A percentile compares a stretch with the other conserved stretches of the same genome.
Evolutionary conservation across 2,888 invertebrate genomes (phyloP).

Genomic region (Copidosoma aretas): DNA sequence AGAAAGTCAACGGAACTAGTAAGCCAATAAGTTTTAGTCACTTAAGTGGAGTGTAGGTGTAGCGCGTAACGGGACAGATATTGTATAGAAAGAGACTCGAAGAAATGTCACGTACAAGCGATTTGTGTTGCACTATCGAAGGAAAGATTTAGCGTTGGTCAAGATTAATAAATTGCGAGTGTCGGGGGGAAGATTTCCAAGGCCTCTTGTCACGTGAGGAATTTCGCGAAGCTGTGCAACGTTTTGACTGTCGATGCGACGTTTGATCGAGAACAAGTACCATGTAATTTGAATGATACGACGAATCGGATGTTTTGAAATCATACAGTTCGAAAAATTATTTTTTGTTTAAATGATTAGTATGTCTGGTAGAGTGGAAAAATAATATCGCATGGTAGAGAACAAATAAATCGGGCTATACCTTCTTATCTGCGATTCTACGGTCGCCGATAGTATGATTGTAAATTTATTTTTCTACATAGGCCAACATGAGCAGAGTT

Average conservation of each 20-base stretch:
- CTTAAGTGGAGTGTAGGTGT: slow-evolving; percentile 21
- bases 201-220: slow-evolving; percentile 5
- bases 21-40: slow-evolving; percentile 31
- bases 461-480: slow-evolving; percentile 58
- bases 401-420: slow-evolving; percentile 26
- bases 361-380: no score
- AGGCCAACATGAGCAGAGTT: slow-evolving; percentile 47
- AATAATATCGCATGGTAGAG: no score
- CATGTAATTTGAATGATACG: no score
- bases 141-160: no score
- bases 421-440: slow-evolving; percentile 21
- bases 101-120: not conserved
- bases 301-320: no score
- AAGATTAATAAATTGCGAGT: no score
- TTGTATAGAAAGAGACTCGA: slow-evolving; percentile 20
- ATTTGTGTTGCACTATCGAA: slow-evolving; percentile 1
- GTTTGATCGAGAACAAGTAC: no score
- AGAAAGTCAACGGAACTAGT: slow-evolving; percentile 21
- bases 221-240: no score
- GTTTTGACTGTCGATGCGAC: no score
- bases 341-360: no score
- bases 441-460: slow-evolving; percentile 45
- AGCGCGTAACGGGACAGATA: not conserved
- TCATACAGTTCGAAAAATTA: no score
- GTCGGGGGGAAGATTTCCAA: no score